Percentiles rank a stretch among this genome's conserved stretches.
These are phyloP conservation scores for Nysson spinosus DNA, from an alignment of 2,888 invertebrate genomes.

Conservation along the genomic window DNA sequence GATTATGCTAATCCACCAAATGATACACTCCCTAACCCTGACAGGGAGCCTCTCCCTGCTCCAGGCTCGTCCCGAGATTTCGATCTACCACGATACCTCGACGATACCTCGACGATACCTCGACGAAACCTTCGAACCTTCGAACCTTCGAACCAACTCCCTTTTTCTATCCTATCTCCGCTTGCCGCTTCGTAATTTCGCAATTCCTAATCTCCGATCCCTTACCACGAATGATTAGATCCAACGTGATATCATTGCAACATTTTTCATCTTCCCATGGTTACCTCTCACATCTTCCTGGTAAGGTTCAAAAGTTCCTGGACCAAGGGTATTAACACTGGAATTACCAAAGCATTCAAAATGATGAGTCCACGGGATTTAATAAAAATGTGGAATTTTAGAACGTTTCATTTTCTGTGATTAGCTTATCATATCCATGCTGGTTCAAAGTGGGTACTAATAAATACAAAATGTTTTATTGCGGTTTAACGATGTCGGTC, in stretches of 20 bases:
- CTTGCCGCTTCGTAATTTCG: slow-evolving; percentile 30
- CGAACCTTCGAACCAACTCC: neutral
- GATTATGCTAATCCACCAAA: slow-evolving; percentile 76
- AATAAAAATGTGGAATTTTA: no score
- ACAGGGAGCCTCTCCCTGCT: slow-evolving; percentile 19
- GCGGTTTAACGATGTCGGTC: no score
- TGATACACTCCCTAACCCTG: slow-evolving; percentile 66
- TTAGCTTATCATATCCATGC: no score
- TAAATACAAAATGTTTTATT: no score
- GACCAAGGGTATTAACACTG: no score
- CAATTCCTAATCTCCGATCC: slow-evolving; percentile 46
- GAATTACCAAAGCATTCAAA: no score
- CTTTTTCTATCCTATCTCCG: slow-evolving; percentile 7
- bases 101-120: slow-evolving; percentile 18
- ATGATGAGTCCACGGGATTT: no score
- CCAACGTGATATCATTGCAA: slow-evolving; percentile 23
- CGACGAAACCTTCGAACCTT: no score
- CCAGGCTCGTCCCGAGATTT: slow-evolving; percentile 50
- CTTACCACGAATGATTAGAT: slow-evolving; percentile 8
- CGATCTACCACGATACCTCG: slow-evolving; percentile 35
- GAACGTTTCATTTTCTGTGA: no score
- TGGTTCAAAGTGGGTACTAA: no score
- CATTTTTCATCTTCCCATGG: slow-evolving; percentile 25
- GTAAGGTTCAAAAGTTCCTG: no score
- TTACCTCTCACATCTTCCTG: no score